A percentile compares a stretch with the other conserved stretches of the same genome.
phyloP scores from a whole-genome alignment of 1,140 invertebrate species.

The Temnothorax nylanderi region DNA sequence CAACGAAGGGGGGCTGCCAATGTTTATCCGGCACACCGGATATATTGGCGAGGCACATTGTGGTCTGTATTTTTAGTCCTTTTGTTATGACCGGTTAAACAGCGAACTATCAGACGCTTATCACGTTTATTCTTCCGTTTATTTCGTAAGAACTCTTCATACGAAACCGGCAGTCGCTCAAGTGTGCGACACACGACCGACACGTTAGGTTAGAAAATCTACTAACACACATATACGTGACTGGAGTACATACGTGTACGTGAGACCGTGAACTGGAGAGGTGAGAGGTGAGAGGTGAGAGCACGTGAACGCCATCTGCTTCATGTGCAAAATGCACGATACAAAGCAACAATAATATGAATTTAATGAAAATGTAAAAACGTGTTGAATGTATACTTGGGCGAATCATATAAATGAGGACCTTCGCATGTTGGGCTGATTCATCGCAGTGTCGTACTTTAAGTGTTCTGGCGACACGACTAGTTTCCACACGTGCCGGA shows the following conservation, averaged over 20 bases:
- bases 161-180: background rate
- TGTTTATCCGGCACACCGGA: conserved; percentile 93
- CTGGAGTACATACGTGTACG: too few species aligned
- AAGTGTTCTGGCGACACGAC: conserved; percentile 57
- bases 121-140: background rate
- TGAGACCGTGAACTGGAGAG: background rate
- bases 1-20: conserved; percentile 94
- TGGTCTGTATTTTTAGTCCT: background rate
- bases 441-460: conserved; percentile 21
- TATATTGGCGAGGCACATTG: conserved; percentile 79
- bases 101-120: background rate
- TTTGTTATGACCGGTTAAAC: background rate
- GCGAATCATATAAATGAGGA: conserved; percentile 68
- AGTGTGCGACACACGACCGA: background rate
- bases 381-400: background rate
- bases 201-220: background rate
- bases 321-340: conserved; percentile 17
- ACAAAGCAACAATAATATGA: conserved; percentile 49
- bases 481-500: conserved; percentile 54
- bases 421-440: conserved; percentile 25
- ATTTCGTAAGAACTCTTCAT: background rate
- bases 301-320: conserved; percentile 32
- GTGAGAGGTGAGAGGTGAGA: background rate
- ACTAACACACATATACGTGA: background rate
- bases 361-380: conserved; percentile 59